Evolutionary conservation across 2,113 vertebrate species (phyloP), one percentile per base, ranked within the genome.

Genomic region (Speoplatyrhinus poulsoni): DNA sequence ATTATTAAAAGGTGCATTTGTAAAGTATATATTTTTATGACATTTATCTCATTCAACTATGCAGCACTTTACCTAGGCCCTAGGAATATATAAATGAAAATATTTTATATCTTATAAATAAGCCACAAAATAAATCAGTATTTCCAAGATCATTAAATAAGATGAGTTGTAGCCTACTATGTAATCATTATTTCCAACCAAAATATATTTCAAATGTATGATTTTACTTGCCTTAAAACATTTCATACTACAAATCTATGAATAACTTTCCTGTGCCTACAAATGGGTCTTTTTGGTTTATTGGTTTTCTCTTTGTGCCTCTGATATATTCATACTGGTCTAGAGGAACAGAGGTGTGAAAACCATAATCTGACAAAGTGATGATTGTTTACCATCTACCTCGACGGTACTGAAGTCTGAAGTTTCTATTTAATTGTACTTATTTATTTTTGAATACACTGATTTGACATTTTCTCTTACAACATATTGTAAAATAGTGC

Each of bases 61-160:
- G 64, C 70, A 91, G 88, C 89, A 89, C 84, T 90, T 90, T 89
- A 89, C 84, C 70, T 70, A 9, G 36, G 60, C 70, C 79, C 19
- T 54, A 62, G 52, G 54, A 57, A 17, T 65, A 59, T 69, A 60
- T 49, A 56, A 69, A 59, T 41, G 52, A 70, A 50, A 66, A 36
- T 36, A 57, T 4, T 16, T 48, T 26, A 15, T n/a, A 15, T 26
- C 26, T 26, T 26, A 26, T 26, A 26, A 2, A 26, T 26, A 41
- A 8, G 36, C 4, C 36, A 41, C 36, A 41, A 41, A 41, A 41
- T 41, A 41, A 41, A 58, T 33, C 19, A 52, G 12, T 13, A 62
- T 57, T 19, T 15, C 11, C 1, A n/a, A 13, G 32, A 49, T 19
- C 49, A 62, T 7, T 52, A 49, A 36, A 13, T 60, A 54, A n/a